Percentiles rank a stretch among this genome's conserved stretches.
phyloP scores from a whole-genome alignment of 2,888 invertebrate species.

The Tridacna gigas region DNA sequence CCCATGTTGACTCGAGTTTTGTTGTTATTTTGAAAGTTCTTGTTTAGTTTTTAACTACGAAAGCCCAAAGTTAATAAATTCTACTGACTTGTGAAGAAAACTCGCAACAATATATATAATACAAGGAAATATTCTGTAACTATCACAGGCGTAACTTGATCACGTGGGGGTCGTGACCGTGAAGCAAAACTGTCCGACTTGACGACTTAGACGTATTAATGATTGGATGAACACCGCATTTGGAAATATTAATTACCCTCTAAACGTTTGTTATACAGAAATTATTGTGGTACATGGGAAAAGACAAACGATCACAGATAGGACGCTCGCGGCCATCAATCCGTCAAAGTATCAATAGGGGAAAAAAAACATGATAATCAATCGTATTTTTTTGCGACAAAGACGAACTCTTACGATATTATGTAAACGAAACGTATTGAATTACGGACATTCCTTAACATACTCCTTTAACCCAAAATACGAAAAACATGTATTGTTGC shows the following conservation, averaged over 20 bases:
- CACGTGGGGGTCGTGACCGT: constrained; percentile 8
- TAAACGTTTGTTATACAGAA: background rate
- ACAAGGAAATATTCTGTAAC: background rate
- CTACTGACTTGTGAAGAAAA: background rate
- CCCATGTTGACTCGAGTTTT: background rate
- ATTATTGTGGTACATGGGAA: constrained; percentile 1
- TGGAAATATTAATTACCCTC: background rate
- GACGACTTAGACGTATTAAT: constrained; percentile 19
- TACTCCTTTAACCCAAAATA: too few species aligned
- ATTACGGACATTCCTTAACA: background rate
- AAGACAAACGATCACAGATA: constrained; percentile 15
- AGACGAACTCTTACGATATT: constrained; percentile 1
- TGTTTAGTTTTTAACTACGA: background rate
- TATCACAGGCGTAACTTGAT: background rate
- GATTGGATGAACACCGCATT: background rate
- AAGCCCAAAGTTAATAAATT: background rate
- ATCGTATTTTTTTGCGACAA: constrained; percentile 13
- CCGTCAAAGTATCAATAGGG: constrained; percentile 13
- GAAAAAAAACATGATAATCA: constrained; percentile 17
- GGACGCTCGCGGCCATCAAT: constrained; percentile 11
- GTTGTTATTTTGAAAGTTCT: background rate
- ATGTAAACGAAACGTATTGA: background rate
- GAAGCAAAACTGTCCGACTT: background rate
- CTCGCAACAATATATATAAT: background rate
- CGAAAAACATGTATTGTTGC: too few species aligned